Evolutionary conservation across 2,888 invertebrate species (phyloP).

Genomic region (Pachycephus smyrnensis): DNA sequence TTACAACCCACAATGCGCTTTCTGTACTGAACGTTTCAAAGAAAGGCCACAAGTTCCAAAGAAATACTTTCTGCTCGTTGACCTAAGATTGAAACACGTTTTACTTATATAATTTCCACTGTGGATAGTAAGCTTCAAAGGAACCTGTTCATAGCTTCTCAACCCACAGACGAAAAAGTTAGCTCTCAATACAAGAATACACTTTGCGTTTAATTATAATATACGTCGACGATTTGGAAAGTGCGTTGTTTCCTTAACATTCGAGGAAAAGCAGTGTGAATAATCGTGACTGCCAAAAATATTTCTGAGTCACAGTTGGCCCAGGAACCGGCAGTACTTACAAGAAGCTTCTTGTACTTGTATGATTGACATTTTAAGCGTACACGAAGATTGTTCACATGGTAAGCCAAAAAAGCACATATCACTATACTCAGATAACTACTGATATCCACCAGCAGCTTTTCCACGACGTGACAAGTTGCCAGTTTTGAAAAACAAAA

Average conservation of each 20-base stretch:
- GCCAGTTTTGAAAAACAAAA: constrained; percentile 8
- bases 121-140: background rate
- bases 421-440: background rate
- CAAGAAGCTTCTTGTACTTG: background rate
- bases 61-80: constrained; percentile 6
- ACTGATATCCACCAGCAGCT: background rate
- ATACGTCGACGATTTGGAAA: too few species aligned
- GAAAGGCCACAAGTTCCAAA: constrained; percentile 11
- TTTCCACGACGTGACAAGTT: constrained; percentile 10
- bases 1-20: background rate
- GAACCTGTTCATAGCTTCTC: background rate
- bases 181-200: background rate
- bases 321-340: background rate
- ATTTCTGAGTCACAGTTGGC: background rate
- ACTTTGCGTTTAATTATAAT: background rate
- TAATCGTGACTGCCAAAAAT: background rate
- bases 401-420: background rate
- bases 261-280: background rate
- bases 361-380: background rate
- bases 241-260: background rate
- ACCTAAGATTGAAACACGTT: background rate
- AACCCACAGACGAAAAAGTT: background rate
- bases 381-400: background rate
- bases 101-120: background rate
- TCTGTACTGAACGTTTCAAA: background rate